Conservation (phyloP, 2,113 vertebrate species). For the Mus pahari region DNA sequence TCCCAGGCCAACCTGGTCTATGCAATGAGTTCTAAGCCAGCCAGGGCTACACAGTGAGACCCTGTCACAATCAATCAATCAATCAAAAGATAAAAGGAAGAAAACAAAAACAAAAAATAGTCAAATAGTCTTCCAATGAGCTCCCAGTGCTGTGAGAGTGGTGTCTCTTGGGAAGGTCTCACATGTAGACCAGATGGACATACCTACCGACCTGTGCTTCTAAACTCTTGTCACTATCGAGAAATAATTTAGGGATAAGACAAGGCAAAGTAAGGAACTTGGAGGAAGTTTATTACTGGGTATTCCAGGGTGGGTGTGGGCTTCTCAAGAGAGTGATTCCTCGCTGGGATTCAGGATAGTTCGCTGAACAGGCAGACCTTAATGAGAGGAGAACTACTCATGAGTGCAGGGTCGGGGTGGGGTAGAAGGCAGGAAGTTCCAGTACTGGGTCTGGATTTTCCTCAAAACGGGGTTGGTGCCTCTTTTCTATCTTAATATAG, state of each 20-base stretch:
- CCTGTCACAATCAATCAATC: neutral
- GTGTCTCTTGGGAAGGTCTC: neutral
- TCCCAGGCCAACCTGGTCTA: neutral
- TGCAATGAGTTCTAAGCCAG: neutral
- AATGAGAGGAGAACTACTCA: neutral
- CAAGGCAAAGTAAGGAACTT: neutral
- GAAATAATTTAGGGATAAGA: neutral
- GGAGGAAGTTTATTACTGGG: neutral
- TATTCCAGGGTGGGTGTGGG: neutral
- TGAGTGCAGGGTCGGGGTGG: neutral
- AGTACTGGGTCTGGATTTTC: neutral
- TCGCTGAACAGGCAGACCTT: neutral
- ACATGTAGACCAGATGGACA: neutral
- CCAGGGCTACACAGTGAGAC: neutral
- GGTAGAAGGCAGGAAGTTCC: neutral
- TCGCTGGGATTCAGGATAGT: neutral
- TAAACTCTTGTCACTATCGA: neutral
- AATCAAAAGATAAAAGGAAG: neutral
- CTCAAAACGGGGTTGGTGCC: neutral
- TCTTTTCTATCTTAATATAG: neutral
- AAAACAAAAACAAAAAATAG: neutral
- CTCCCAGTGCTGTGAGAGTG: neutral
- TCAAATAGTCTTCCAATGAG: neutral
- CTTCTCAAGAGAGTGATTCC: neutral
- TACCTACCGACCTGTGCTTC: neutral